Conservation (phyloP, 2,888 invertebrate genomes). For the Lepidocyrtinus sp. region DNA sequence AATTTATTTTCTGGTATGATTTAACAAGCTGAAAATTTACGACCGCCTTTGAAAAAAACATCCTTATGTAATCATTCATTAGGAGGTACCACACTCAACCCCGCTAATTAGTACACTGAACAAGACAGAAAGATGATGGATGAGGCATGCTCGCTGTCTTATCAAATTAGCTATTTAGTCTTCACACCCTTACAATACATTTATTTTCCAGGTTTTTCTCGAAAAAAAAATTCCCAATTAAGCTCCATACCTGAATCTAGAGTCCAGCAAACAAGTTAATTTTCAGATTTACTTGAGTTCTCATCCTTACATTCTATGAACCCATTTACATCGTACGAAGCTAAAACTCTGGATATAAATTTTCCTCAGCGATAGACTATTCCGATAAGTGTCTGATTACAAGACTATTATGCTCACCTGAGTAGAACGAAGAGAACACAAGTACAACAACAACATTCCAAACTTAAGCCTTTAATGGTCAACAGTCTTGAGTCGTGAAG, state of each 20-base stretch:
- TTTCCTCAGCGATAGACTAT: conserved; percentile 9
- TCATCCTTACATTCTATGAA: too few relatives aligned
- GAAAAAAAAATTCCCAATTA: neutral
- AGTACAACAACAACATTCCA: conserved; percentile 28
- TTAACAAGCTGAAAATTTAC: neutral
- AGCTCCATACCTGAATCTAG: neutral
- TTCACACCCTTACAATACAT: neutral
- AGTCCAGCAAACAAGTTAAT: conserved; percentile 23
- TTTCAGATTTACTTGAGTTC: neutral
- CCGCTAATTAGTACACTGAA: conserved; percentile 7
- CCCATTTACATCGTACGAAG: neutral
- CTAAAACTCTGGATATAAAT: neutral
- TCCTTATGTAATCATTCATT: neutral
- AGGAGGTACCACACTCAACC: neutral
- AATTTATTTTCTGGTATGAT: neutral
- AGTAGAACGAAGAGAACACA: conserved; percentile 40
- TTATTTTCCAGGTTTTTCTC: neutral
- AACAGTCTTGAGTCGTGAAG: neutral
- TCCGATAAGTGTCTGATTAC: conserved; percentile 40
- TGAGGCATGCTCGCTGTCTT: neutral
- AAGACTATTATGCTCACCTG: conserved; percentile 42
- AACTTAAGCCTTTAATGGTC: conserved; percentile 4
- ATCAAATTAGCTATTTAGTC: neutral
- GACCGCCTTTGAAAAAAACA: neutral
- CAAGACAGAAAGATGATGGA: conserved; percentile 10